phyloP scores from a whole-genome alignment of 2,113 vertebrate genomes.

The Platysteira castanea region DNA sequence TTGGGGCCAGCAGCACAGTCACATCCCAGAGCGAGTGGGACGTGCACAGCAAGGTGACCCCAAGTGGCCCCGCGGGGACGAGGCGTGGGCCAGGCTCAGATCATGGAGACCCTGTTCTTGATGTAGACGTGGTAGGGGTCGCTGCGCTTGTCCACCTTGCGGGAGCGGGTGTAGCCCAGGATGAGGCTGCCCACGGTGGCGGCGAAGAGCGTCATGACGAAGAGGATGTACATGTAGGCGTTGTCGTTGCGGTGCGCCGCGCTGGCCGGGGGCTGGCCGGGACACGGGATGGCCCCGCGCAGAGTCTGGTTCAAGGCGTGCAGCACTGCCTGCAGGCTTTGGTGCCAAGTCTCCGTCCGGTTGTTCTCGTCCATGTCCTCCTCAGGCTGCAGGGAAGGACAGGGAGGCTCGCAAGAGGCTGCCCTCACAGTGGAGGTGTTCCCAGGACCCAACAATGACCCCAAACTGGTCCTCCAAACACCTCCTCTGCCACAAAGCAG shows the following conservation, averaged over 20 bases:
- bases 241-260: constrained; percentile 15
- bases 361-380: constrained; percentile 54
- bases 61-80: fast-evolving
- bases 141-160: constrained; percentile 73
- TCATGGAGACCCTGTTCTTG: constrained; percentile 77
- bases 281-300: constrained; percentile 4
- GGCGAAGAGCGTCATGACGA: constrained; percentile 78
- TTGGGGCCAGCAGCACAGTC: background rate
- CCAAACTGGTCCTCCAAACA: background rate
- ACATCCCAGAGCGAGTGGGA: fast-evolving
- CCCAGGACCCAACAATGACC: fast-evolving
- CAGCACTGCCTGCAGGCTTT: constrained; percentile 57
- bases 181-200: constrained; percentile 75
- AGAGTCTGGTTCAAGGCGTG: constrained; percentile 67
- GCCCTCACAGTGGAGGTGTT: fast-evolving
- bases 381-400: background rate
- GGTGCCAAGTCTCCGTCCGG: constrained; percentile 49
- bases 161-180: constrained; percentile 76
- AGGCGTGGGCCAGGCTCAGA: background rate
- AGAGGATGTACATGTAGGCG: constrained; percentile 79
- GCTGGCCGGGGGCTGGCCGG: background rate
- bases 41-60: fast-evolving
- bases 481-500: background rate
- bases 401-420: background rate
- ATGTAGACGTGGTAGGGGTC: constrained; percentile 80